Percentiles rank a stretch among this genome's conserved stretches.
phyloP scores from a whole-genome alignment of 1,140 invertebrate species.

The Branchinecta lindahli region DNA sequence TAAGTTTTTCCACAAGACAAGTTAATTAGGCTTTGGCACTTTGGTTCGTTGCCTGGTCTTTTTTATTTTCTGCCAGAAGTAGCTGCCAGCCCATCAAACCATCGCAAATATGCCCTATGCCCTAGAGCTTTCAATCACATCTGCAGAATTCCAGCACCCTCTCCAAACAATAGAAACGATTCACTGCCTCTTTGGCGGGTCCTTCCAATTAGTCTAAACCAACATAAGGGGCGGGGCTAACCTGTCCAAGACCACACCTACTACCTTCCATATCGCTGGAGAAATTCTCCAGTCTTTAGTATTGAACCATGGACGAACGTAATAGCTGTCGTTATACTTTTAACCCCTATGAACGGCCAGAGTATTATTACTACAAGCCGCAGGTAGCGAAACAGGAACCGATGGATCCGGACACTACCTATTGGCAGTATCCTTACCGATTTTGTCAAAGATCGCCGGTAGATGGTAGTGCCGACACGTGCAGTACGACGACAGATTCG shows the following conservation, averaged over 20 bases:
- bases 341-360: neutral
- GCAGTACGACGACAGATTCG: neutral
- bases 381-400: neutral
- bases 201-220: conserved; percentile 3
- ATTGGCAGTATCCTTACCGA: neutral
- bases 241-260: neutral
- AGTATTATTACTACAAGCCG: neutral
- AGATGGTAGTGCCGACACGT: neutral
- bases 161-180: too few species aligned
- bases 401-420: neutral
- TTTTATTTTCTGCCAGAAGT: too few species aligned
- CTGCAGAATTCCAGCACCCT: too few species aligned
- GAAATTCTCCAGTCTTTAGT: neutral
- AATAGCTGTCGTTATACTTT: neutral
- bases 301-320: neutral
- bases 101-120: too few species aligned
- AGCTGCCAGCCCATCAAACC: too few species aligned
- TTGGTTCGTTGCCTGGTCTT: too few species aligned
- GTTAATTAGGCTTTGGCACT: too few species aligned
- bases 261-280: neutral
- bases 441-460: neutral
- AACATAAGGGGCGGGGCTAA: neutral
- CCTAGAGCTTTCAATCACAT: too few species aligned
- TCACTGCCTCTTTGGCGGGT: too few species aligned
- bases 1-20: too few species aligned